phyloP scores from a whole-genome alignment of 2,888 invertebrate species.

The Phyto melanocephala region DNA sequence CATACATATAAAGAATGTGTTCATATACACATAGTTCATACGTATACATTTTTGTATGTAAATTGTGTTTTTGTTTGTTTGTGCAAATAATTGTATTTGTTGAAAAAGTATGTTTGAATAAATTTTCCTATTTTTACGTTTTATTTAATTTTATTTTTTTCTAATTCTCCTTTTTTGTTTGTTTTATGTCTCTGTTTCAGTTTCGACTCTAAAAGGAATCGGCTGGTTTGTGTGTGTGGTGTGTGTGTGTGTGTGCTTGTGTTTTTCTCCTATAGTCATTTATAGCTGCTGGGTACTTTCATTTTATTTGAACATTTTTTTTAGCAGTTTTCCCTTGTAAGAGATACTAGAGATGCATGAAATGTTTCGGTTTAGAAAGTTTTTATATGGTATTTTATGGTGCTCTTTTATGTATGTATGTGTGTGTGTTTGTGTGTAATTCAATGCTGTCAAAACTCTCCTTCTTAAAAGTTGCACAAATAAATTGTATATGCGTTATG shows the following conservation, averaged over 20 bases:
- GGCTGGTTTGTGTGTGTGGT: constrained; percentile 10
- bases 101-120: constrained; percentile 58
- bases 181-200: background rate
- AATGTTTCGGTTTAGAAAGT: constrained; percentile 57
- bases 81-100: constrained; percentile 54
- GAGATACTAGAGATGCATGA: constrained; percentile 48
- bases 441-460: constrained; percentile 47
- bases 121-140: constrained; percentile 34
- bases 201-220: constrained; percentile 17
- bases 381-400: constrained; percentile 38
- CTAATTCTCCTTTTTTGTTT: constrained; percentile 20
- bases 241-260: background rate
- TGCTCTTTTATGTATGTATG: constrained; percentile 13
- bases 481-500: background rate
- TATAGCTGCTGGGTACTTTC: constrained; percentile 42
- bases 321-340: constrained; percentile 24
- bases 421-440: background rate
- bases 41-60: background rate
- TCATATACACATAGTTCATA: background rate
- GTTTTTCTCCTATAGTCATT: constrained; percentile 18
- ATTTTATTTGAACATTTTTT: constrained; percentile 5
- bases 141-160: constrained; percentile 4
- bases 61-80: constrained; percentile 30
- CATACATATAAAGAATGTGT: background rate
- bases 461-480: constrained; percentile 10